Percentiles rank a stretch among this genome's conserved stretches.
These are phyloP conservation scores for Clarias macrocephalus DNA, from an alignment of 2,113 vertebrate species.

Conservation along the genomic window DNA sequence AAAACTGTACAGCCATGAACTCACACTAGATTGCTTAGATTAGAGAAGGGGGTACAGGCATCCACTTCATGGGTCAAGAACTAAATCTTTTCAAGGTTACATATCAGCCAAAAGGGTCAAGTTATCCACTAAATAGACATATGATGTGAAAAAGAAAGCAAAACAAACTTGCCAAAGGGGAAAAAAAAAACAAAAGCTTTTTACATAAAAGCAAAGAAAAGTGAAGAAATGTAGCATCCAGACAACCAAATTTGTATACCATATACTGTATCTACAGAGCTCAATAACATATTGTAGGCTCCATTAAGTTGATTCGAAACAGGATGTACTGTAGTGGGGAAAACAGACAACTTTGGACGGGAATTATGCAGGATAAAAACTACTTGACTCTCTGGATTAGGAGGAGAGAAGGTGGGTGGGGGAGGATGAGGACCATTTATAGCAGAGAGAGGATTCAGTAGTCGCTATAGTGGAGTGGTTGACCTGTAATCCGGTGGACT, in stretches of 20 bases:
- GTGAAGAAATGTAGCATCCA: neutral
- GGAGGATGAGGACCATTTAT: slow-evolving; percentile 68
- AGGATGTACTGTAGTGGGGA: slow-evolving; percentile 71
- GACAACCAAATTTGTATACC: slow-evolving; percentile 77
- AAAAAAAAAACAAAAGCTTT: neutral
- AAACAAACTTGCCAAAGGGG: slow-evolving; percentile 61
- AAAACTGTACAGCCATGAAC: slow-evolving; percentile 76
- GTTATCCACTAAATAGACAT: slow-evolving; percentile 77
- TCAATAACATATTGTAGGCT: slow-evolving; percentile 88
- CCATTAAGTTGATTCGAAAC: slow-evolving; percentile 92
- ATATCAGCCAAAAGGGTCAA: slow-evolving; percentile 72
- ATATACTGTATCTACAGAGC: slow-evolving; percentile 75
- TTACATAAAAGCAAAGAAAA: slow-evolving; percentile 46
- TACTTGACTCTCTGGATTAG: slow-evolving; percentile 72
- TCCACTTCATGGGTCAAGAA: slow-evolving; percentile 84
- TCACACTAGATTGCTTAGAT: slow-evolving; percentile 78
- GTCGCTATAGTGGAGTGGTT: slow-evolving; percentile 74
- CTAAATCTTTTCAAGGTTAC: slow-evolving; percentile 81
- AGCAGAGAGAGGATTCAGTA: slow-evolving; percentile 57
- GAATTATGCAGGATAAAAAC: slow-evolving; percentile 83
- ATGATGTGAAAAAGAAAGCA: slow-evolving; percentile 69
- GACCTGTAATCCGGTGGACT: slow-evolving; percentile 82
- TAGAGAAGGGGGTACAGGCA: slow-evolving; percentile 76
- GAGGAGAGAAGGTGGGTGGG: slow-evolving; percentile 65
- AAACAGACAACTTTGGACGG: slow-evolving; percentile 83